Percentiles rank a stretch among this genome's conserved stretches.
Evolutionary conservation across 1,140 invertebrate genomes (phyloP).

Genomic region (Tachypleus tridentatus): DNA sequence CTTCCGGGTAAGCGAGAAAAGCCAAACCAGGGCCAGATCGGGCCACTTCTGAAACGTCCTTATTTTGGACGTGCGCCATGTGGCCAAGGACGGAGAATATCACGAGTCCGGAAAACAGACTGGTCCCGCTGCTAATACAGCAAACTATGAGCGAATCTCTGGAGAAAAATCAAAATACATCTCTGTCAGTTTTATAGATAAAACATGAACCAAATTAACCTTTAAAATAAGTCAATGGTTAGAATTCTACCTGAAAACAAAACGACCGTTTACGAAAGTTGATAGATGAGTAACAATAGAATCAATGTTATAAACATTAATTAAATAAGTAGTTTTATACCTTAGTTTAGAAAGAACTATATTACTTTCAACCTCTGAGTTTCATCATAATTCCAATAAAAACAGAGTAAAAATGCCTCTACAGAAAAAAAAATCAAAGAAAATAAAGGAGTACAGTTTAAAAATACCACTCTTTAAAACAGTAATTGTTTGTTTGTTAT

Average conservation of each 20-base stretch:
- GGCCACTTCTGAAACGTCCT: slow-evolving; percentile 44
- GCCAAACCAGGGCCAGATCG: slow-evolving; percentile 66
- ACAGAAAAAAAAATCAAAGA: not conserved
- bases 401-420: not conserved
- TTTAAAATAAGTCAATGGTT: slow-evolving; percentile 1
- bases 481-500: not conserved
- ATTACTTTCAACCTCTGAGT: not conserved
- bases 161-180: slow-evolving; percentile 7
- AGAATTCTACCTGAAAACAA: not conserved
- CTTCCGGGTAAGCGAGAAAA: slow-evolving; percentile 81
- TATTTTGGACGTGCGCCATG: slow-evolving; percentile 35
- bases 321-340: not conserved
- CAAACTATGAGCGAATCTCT: slow-evolving; percentile 41
- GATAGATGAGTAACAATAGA: too few relatives aligned
- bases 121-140: slow-evolving; percentile 37
- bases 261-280: not conserved
- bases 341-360: not conserved
- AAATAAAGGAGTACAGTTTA: not conserved
- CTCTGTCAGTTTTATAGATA: not conserved
- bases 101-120: slow-evolving; percentile 39
- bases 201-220: not conserved
- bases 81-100: slow-evolving; percentile 43
- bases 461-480: not conserved
- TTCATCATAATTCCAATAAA: not conserved
- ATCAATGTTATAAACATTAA: not conserved